phyloP scores from a whole-genome alignment of 2,888 invertebrate genomes.

The Sisyra nigra region DNA sequence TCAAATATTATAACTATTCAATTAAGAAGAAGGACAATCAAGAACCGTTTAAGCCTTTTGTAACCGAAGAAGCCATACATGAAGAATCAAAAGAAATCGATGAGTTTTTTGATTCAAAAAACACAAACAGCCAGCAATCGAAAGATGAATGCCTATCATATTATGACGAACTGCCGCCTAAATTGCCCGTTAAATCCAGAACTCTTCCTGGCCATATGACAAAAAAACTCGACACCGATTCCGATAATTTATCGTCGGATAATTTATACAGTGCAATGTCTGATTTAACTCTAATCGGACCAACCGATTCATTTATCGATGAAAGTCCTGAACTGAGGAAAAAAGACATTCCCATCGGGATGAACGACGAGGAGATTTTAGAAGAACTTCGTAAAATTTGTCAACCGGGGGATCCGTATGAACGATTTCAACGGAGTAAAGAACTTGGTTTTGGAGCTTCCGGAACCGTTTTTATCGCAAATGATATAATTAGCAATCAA shows the following conservation, averaged over 20 bases:
- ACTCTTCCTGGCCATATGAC: background rate
- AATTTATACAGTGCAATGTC: conserved; percentile 2
- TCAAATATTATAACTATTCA: conserved; percentile 79
- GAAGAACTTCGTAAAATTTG: conserved; percentile 63
- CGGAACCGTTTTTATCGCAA: conserved; percentile 81
- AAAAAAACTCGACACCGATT: background rate
- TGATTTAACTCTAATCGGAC: background rate
- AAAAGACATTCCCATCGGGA: conserved; percentile 33
- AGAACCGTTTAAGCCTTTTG: conserved; percentile 55
- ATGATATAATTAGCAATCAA: conserved; percentile 51
- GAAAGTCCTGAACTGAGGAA: conserved; percentile 39
- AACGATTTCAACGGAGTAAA: conserved; percentile 59
- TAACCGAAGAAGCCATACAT: conserved; percentile 65
- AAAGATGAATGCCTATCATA: conserved; percentile 25
- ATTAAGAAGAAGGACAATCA: conserved; percentile 62
- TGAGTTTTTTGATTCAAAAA: conserved; percentile 54
- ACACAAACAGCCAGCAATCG: conserved; percentile 41
- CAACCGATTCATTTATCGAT: conserved; percentile 24
- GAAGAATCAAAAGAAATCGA: conserved; percentile 74
- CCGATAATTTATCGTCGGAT: background rate
- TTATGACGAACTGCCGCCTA: conserved; percentile 4
- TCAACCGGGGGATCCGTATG: conserved; percentile 63
- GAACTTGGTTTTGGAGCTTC: conserved; percentile 88
- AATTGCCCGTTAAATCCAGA: conserved; percentile 5
- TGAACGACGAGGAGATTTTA: conserved; percentile 60